Percentiles rank a stretch among this genome's conserved stretches.
phyloP scores from a whole-genome alignment of 2,888 invertebrate species.

The Ferrisia virgata region DNA sequence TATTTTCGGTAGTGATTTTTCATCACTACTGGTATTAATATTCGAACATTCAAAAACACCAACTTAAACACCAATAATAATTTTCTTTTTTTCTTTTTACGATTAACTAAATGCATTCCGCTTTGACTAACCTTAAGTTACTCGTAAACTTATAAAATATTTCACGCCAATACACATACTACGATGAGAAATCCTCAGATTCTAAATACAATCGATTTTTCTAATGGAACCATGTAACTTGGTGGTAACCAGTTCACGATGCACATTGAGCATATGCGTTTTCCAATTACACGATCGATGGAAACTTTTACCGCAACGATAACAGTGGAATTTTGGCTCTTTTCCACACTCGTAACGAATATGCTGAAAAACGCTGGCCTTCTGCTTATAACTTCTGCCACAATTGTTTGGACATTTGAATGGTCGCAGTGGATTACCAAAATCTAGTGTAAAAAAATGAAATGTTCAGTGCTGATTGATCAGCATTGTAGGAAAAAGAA shows the following conservation, averaged over 20 bases:
- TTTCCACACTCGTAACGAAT: constrained; percentile 50
- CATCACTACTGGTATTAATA: too few relatives aligned
- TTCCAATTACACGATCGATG: background rate
- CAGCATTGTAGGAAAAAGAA: background rate
- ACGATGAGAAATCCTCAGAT: too few relatives aligned
- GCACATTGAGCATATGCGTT: background rate
- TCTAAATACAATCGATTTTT: background rate
- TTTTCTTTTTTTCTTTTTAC: too few relatives aligned
- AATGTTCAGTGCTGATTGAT: background rate
- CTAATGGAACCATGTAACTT: background rate
- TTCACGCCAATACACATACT: too few relatives aligned
- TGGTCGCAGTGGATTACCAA: background rate
- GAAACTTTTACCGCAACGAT: constrained; percentile 11
- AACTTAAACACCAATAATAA: too few relatives aligned
- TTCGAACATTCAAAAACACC: too few relatives aligned
- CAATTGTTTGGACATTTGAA: constrained; percentile 41
- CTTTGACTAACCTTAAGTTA: too few relatives aligned
- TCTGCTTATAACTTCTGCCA: constrained; percentile 4
- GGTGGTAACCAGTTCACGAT: background rate
- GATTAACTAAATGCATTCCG: too few relatives aligned
- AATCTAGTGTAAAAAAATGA: background rate
- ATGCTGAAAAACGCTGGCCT: background rate
- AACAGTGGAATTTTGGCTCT: constrained; percentile 50
- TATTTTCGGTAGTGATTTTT: too few relatives aligned
- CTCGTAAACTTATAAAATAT: too few relatives aligned